phyloP scores from a whole-genome alignment of 2,888 invertebrate genomes.

The Eucera pruinosa region DNA sequence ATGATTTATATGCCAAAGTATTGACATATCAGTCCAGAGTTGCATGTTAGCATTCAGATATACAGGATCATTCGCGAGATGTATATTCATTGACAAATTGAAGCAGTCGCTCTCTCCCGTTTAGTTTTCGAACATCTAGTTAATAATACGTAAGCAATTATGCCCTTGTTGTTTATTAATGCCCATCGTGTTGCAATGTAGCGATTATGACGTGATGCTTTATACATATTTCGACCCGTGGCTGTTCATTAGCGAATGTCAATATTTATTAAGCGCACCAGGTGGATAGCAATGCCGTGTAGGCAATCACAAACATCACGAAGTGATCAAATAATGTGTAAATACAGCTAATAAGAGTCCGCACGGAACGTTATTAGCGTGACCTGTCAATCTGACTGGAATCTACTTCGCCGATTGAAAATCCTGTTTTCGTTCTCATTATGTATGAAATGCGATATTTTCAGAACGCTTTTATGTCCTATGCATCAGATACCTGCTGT shows the following conservation, averaged over 20 bases:
- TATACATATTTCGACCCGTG: constrained; percentile 56
- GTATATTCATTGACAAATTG: constrained; percentile 47
- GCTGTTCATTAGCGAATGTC: constrained; percentile 63
- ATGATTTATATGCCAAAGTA: constrained; percentile 19
- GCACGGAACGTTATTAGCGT: constrained; percentile 10
- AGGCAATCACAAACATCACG: constrained; percentile 37
- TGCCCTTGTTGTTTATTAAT: constrained; percentile 64
- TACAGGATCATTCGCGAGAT: constrained; percentile 22
- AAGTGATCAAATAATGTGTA: constrained; percentile 43
- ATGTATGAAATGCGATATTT: background rate
- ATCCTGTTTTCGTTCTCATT: background rate
- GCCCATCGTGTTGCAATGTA: constrained; percentile 54
- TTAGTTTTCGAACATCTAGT: constrained; percentile 59
- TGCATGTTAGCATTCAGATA: constrained; percentile 26
- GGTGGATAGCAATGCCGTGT: constrained; percentile 36
- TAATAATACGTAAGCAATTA: constrained; percentile 69
- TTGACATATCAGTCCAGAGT: background rate
- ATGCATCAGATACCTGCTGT: background rate
- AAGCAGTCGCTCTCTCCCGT: constrained; percentile 41
- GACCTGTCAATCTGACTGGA: background rate
- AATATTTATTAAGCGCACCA: constrained; percentile 66
- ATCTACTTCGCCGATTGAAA: background rate
- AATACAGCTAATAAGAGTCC: constrained; percentile 38
- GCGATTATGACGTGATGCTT: constrained; percentile 59
- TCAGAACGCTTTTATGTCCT: background rate